Conservation (phyloP, 2,888 invertebrate genomes). For the Drosophila demipolita region DNA sequence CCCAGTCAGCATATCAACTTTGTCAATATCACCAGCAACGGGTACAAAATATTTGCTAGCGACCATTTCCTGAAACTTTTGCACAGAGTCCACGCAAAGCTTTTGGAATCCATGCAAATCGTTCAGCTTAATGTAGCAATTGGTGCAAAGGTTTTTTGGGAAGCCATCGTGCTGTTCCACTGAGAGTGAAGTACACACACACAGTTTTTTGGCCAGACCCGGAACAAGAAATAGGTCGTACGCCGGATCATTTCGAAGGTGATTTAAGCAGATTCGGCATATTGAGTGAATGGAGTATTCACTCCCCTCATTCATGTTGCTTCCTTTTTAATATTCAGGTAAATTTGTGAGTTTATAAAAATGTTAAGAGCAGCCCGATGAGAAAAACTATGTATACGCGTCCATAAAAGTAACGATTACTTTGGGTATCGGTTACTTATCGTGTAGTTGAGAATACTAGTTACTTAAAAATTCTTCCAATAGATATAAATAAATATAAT, state of each 20-base stretch:
- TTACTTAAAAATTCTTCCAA: constrained; percentile 17
- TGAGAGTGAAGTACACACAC: constrained; percentile 78
- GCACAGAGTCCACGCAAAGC: constrained; percentile 76
- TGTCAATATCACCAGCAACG: constrained; percentile 41
- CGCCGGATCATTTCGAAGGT: constrained; percentile 60
- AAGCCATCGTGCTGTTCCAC: constrained; percentile 82
- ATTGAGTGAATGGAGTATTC: constrained; percentile 72
- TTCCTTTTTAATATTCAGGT: constrained; percentile 5
- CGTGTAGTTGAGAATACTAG: constrained; percentile 23
- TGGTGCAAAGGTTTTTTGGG: constrained; percentile 76
- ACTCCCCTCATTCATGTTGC: constrained; percentile 56
- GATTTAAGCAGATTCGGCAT: constrained; percentile 82
- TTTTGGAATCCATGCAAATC: constrained; percentile 81
- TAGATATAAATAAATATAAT: not conserved
- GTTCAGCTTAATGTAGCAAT: constrained; percentile 71
- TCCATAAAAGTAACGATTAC: constrained; percentile 49
- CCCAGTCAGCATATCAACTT: constrained; percentile 63
- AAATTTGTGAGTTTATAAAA: constrained; percentile 12
- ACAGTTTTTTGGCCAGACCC: constrained; percentile 79
- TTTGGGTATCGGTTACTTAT: constrained; percentile 45
- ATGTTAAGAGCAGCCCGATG: constrained; percentile 26
- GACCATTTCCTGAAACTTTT: constrained; percentile 76
- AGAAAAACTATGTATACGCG: constrained; percentile 61
- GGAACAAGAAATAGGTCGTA: constrained; percentile 77
- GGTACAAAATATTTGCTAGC: constrained; percentile 52